Base-by-base conservation (phyloP, 2,797 vertebrate species). In the Hippocampus kuda region DNA sequence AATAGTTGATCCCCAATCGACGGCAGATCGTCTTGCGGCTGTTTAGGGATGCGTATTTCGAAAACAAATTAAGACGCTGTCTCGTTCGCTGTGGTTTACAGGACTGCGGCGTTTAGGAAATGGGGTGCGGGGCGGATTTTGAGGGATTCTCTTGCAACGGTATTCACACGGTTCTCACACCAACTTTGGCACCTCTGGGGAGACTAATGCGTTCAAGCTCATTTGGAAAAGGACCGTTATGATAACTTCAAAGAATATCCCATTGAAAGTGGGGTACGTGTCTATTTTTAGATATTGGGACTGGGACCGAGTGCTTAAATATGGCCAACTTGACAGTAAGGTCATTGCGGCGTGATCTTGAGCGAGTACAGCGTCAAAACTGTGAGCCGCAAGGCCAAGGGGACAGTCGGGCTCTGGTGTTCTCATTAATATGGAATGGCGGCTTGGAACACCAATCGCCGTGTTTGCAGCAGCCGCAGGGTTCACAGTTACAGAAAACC, bases 351-450 rank as follows among this genome's bases (percentile, higher is more conserved):
- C 41, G 13, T 62, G 69, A 64, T 75, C 70, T 72, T 64, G 64
- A 63, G 49, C n/a, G 65, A 66, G 49, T 67, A 13, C 64, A 73
- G 72, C 26, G 49, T 69, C 75, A 67, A 70, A 71, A 48, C 74
- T 8, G 65, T 77, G 73, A 74, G 76, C 77, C 73, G 78, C 59
- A n/a, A 75, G 75, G 75, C 72, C 75, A 73, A 51, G 68, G 84
- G 76, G 87, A 84, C 81, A 81, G 75, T 4, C 7, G 71, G 77
- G 77, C 64, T 85, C 81, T 84, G 82, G 79, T 86, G 85, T 84
- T 84, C 75, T 82, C 83, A 86, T 90, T 79, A 88, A 88, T 88
- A 79, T 79, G 84, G 88, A 81, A 90, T 83, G 78, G 66, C 73
- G 71, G 82, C 68, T 80, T 82, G 79, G 73, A 83, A 79, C 46